Base-by-base conservation (phyloP, 2,113 vertebrate genomes). In the Tyrannus savana region DNA sequence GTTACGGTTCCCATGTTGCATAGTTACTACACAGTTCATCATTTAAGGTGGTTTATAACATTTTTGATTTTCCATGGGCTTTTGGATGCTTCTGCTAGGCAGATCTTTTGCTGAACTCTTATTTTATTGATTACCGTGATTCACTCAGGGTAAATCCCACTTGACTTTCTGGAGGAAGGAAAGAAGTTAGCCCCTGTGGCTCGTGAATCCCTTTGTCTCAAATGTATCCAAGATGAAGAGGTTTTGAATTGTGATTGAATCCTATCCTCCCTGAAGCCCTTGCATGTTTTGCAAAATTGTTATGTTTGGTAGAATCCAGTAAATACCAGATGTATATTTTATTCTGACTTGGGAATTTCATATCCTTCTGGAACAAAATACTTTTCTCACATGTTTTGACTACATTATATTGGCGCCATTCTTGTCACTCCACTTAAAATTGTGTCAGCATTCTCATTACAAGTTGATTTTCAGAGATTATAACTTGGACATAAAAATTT, bases 291-390 rank as follows among this genome's bases (percentile, higher is more conserved):
- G 47, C 8, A 49, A 93, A 94, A 80, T 50, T 73, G 44, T 91
- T 93, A 76, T 62, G 62, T 93, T 96, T 93, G 84, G 92, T 90
- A 89, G 87, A 96, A 92, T 84, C 39, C 42, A 69, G 64, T 95
- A 95, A 96, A 96, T 96, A 96, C 44, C 68, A 94, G 91, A 56
- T 14, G 0, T 88, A 62, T 87, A 68, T 87, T 96, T 89, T 96
- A 85, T 93, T 97, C 83, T 73, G 90, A 39, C 14, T 46, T 94
- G 91, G 59, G 60, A 93, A 95, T 96, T 97, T 91, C 39, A 52
- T 88, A 77, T 91, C 75, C 82, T 95, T 52, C 62, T 94, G 75
- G 72, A 87, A 84, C 39, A 85, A 95, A 89, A 72, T 93, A 69
- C 21, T 75, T 87, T 88, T 83, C 81, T 53, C 83, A 80, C 27